Evolutionary conservation across 2,888 invertebrate species (phyloP), one percentile per base, ranked within the genome.

Genomic region (Thymelicus acteon): DNA sequence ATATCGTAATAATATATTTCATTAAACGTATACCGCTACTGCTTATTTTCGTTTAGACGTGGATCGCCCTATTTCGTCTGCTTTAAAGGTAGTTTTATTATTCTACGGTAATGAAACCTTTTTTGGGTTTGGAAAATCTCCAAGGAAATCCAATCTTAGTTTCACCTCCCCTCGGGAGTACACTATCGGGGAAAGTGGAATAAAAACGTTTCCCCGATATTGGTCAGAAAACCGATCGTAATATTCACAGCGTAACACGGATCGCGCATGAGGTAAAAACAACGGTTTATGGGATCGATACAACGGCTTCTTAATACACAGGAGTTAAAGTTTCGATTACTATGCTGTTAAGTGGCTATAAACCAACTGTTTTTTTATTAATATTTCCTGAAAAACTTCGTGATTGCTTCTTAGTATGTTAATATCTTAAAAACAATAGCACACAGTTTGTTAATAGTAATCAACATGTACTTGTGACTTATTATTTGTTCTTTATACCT

Each of bases 71-170:
- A 57, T n/a, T 39, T 39, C 52, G 54, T 58, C 63, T 44, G 40
- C 54, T 70, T 70, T 52, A 49, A 63, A 70, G 60, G 64, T 64
- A 70, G 64, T 70, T 64, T 64, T 60, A 63, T 70, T 70, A 64
- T 70, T 64, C 60, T 15, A 52, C 31, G 48, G 64, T 70, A 70
- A 60, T 70, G 49, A 70, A 64, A 64, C 64, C 70, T 64, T 70
- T 70, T 70, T 70, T 69, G 44, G 69, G 60, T 31, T 60, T 52
- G 63, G 60, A 52, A 24, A 64, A 60, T 70, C 70, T 70, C 70
- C 60, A 60, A 65, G 70, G 70, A 65, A 70, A 70, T 70, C 70
- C 70, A 65, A 70, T 70, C 70, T 64, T 70, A 64, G 64, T 64
- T 64, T 70, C 63, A 69, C 48, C 67, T 61, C 8, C 67, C 66